A percentile compares a stretch with the other conserved stretches of the same genome.
Evolutionary conservation across 2,113 vertebrate genomes (phyloP).

Genomic region (Panthera tigris): DNA sequence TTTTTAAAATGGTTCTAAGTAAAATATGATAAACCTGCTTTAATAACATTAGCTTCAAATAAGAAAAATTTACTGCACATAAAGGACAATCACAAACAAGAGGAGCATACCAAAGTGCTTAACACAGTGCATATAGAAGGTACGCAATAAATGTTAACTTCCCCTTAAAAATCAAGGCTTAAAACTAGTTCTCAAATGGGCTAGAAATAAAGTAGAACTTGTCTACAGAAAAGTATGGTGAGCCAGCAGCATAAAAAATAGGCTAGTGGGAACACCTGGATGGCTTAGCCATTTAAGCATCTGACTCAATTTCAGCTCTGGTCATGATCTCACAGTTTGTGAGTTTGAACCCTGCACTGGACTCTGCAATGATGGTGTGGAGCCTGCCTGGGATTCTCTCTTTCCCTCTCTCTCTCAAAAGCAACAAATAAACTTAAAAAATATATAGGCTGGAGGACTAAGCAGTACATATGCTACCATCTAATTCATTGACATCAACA

Average conservation of each 20-base stretch:
- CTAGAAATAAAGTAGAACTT: neutral
- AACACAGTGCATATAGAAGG: neutral
- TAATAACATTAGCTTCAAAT: neutral
- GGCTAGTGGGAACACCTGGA: too few species aligned
- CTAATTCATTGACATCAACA: neutral
- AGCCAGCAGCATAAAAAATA: neutral
- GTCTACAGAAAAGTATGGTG: neutral
- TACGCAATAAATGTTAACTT: neutral
- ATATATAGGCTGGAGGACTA: neutral
- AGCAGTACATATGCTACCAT: neutral
- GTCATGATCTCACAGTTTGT: too few species aligned
- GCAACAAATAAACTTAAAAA: neutral
- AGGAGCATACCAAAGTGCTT: neutral
- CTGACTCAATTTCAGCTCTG: too few species aligned
- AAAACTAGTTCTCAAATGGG: neutral
- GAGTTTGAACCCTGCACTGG: too few species aligned
- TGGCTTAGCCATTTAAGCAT: too few species aligned
- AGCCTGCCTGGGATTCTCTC: too few species aligned
- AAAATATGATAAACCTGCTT: neutral
- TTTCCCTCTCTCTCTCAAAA: too few species aligned
- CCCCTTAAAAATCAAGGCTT: neutral
- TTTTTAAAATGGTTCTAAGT: neutral
- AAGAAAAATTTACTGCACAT: neutral
- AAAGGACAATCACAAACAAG: neutral
- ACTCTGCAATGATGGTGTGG: too few species aligned